These are phyloP conservation scores for Ostrea edulis DNA, from an alignment of 1,140 invertebrate species.

Conservation along the genomic window DNA sequence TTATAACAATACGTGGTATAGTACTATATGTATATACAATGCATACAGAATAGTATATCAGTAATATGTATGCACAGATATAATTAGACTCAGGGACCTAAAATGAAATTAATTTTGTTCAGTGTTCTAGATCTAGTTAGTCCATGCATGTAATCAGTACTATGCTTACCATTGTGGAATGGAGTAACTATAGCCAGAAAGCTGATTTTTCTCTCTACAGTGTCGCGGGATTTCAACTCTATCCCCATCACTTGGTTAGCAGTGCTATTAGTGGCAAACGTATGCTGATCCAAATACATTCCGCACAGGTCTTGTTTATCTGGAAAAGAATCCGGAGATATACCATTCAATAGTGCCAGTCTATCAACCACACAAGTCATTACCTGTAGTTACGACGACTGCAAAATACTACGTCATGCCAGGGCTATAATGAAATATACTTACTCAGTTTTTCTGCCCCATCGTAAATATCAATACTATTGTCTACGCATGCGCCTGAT, in stretches of 20 bases:
- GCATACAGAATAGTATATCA: no score
- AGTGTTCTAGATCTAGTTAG: no score
- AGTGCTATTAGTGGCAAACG: background rate
- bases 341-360: background rate
- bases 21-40: no score
- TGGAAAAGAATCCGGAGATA: background rate
- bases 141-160: no score
- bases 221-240: background rate
- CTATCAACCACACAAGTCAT: background rate
- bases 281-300: background rate
- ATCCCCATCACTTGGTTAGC: slow-evolving; percentile 7
- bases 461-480: background rate
- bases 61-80: no score
- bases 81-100: no score
- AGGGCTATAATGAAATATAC: background rate
- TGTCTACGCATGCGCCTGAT: background rate
- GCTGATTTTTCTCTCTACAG: background rate
- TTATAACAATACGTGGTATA: no score
- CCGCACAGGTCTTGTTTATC: background rate
- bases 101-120: no score
- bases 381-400: background rate
- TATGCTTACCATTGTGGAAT: slow-evolving; percentile 11
- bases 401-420: background rate
- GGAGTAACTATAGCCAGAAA: background rate
- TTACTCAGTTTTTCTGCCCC: slow-evolving; percentile 3